These are phyloP conservation scores for Seriola aureovittata DNA, from an alignment of 2,113 vertebrate species.

Conservation along the genomic window DNA sequence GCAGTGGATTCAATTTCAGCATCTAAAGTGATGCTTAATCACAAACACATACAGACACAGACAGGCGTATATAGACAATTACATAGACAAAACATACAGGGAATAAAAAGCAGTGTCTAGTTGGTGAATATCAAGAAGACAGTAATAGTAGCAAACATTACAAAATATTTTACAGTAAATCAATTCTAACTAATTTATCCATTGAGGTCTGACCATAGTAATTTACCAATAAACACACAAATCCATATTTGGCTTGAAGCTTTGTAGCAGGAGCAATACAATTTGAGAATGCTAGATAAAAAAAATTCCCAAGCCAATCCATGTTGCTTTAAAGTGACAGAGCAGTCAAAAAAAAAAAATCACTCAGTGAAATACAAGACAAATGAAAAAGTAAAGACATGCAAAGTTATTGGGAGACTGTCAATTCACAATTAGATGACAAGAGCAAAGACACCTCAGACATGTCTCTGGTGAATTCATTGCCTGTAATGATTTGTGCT, in stretches of 20 bases:
- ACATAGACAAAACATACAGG: not conserved
- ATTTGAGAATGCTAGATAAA: constrained; percentile 1
- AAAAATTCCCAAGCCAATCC: not conserved
- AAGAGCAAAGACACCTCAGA: not conserved
- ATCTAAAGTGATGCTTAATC: constrained; percentile 4
- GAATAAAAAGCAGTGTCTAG: not conserved
- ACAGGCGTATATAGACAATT: not conserved
- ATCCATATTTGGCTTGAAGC: constrained; percentile 32
- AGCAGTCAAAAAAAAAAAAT: not conserved
- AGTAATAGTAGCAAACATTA: constrained; percentile 10
- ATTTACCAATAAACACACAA: not conserved
- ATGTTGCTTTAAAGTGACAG: not conserved
- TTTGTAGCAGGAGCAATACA: not conserved
- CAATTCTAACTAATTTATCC: constrained; percentile 42
- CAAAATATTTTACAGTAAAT: constrained; percentile 45
- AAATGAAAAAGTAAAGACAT: not conserved
- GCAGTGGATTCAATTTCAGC: not conserved
- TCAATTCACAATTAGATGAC: not conserved
- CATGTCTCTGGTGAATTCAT: not conserved
- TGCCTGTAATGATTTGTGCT: not conserved
- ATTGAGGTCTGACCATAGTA: not conserved
- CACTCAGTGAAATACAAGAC: not conserved
- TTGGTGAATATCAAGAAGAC: constrained; percentile 27
- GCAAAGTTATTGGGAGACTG: not conserved
- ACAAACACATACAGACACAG: constrained; percentile 20